A percentile compares a stretch with the other conserved stretches of the same genome.
These are phyloP conservation scores for Drosophila siamana DNA, from an alignment of 2,888 invertebrate genomes.

Conservation along the genomic window DNA sequence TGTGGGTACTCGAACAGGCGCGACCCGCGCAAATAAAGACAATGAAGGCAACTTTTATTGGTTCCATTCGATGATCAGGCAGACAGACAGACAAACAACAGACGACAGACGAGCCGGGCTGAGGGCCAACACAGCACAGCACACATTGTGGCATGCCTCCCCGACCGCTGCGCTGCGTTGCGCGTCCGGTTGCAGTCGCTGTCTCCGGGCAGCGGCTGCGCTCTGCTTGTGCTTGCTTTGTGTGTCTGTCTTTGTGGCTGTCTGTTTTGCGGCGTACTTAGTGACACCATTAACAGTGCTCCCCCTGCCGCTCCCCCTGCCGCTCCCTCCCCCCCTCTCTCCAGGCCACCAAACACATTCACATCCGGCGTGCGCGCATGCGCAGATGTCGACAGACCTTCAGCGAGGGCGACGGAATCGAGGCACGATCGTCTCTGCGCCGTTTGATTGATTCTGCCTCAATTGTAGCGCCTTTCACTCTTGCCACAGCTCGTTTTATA, in stretches of 20 bases:
- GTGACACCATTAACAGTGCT: constrained; percentile 80
- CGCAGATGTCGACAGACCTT: constrained; percentile 55
- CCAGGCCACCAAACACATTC: constrained; percentile 58
- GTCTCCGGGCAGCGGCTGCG: too few relatives aligned
- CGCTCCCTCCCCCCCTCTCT: constrained; percentile 5
- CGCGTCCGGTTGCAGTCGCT: constrained; percentile 31
- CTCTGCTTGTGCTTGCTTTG: constrained; percentile 18
- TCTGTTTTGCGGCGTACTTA: constrained; percentile 75
- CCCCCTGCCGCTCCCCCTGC: constrained; percentile 20
- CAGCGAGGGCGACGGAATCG: neutral
- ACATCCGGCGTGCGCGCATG: constrained; percentile 75
- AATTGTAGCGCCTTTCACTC: constrained; percentile 73
- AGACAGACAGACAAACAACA: too few relatives aligned
- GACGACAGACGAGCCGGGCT: too few relatives aligned
- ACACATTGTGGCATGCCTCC: constrained; percentile 9
- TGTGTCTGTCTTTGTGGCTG: constrained; percentile 19
- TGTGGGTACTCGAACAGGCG: constrained; percentile 46
- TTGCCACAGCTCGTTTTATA: constrained; percentile 54
- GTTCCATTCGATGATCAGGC: constrained; percentile 84
- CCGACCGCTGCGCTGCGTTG: constrained; percentile 33
- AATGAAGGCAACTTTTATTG: constrained; percentile 82
- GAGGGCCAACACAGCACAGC: constrained; percentile 35
- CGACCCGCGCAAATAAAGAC: constrained; percentile 74
- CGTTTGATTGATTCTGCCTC: constrained; percentile 83
- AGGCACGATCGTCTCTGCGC: constrained; percentile 32